Base-by-base conservation (phyloP, 2,888 invertebrate species). In the Apotomis capreana region DNA sequence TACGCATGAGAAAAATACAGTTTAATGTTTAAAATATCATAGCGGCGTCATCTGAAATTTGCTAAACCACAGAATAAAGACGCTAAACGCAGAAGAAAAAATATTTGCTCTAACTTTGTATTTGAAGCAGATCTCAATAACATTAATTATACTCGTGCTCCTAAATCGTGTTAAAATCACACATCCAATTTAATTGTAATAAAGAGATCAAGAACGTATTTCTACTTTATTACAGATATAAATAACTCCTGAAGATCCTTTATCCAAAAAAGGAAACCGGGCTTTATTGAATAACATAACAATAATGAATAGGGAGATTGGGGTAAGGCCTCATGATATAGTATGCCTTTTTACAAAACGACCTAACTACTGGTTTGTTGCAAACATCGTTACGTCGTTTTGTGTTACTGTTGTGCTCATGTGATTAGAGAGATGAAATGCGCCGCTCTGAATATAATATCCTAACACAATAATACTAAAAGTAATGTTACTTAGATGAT, bases 241-340 rank as follows among this genome's bases (percentile, higher is more conserved):
- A 37, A 6, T 58, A 12, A 57, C 37, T 12, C 15, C 36, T 57
- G n/a, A 12, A 37, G 58, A 36, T 10, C 37, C 12, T n/a, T 58
- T 58, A 57, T 5, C 37, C 37, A 58, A 58, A 58, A 36, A 37
- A 58, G n/a, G 37, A 37, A 58, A 37, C 37, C n/a, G 37, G 37
- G n/a, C 37, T 58, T 40, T 58, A 58, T 58, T 58, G 58, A 58
- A 37, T 58, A 9, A 37, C 57, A 58, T 58, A 12, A 58, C 58
- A 37, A 58, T 58, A 58, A 37, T 12, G 37, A 37, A 58, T n/a
- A 37, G 36, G 58, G n/a, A 37, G 58, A 12, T 37, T 58, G 36
- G 58, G 58, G 37, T 37, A 37, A 37, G 6, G 58, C 37, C 12
- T 58, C 37, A 37, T 10, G n/a, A 6, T 58, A 57, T 4, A 58